A percentile compares a stretch with the other conserved stretches of the same genome.
phyloP scores from a whole-genome alignment of 2,797 vertebrate genomes.

The Phalanger gymnotis region DNA sequence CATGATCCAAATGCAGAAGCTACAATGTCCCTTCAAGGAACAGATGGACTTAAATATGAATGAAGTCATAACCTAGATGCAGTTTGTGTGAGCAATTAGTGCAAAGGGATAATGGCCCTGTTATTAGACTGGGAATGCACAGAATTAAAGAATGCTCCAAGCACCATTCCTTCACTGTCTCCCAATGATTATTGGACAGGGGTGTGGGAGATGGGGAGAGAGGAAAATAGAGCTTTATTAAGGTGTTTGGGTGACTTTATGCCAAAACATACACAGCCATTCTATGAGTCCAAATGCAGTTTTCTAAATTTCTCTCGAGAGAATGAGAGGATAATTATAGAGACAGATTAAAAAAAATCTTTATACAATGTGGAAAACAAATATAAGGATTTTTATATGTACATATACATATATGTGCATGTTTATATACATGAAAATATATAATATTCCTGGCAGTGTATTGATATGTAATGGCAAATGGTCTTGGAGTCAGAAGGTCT shows the following conservation, averaged over 20 bases:
- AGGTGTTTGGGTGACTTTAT: constrained; percentile 24
- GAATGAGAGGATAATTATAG: constrained; percentile 57
- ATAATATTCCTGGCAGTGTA: not conserved
- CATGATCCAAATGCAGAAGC: constrained; percentile 22
- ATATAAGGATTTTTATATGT: not conserved
- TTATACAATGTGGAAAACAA: not conserved
- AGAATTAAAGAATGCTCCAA: constrained; percentile 44
- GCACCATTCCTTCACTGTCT: constrained; percentile 14
- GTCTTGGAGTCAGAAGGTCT: not conserved
- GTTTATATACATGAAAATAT: not conserved
- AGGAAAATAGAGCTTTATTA: constrained; percentile 13
- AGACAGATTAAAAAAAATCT: constrained; percentile 6
- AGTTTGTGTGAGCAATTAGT: constrained; percentile 50
- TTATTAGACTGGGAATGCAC: constrained; percentile 50
- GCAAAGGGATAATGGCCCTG: constrained; percentile 16
- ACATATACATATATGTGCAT: not conserved
- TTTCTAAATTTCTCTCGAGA: constrained; percentile 67
- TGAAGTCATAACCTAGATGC: constrained; percentile 55
- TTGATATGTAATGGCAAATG: not conserved
- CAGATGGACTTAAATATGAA: constrained; percentile 59
- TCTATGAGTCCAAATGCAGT: not conserved
- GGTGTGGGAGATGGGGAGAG: not conserved
- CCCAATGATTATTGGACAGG: not conserved
- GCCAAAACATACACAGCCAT: constrained; percentile 35
- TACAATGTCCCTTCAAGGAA: constrained; percentile 49